These are phyloP conservation scores for Lysandra bellargus DNA, from an alignment of 2,888 invertebrate genomes.

Conservation along the genomic window DNA sequence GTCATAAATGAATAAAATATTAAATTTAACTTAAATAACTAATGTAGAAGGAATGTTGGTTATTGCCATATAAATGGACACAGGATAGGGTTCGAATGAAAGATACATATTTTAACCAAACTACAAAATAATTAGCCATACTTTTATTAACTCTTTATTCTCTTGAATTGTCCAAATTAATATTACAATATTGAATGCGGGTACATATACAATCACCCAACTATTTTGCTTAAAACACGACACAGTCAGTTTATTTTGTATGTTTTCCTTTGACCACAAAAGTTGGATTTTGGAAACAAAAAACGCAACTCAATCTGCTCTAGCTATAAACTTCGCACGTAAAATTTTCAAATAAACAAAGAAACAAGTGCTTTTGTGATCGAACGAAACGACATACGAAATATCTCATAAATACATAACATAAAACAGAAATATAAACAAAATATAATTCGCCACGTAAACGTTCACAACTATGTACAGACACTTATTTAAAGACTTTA, in stretches of 20 bases:
- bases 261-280: constrained; percentile 55
- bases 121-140: constrained; percentile 44
- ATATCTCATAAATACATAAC: constrained; percentile 73
- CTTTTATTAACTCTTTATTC: constrained; percentile 80
- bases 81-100: neutral
- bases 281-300: constrained; percentile 39
- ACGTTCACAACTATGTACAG: constrained; percentile 77
- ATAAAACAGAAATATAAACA: constrained; percentile 67
- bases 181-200: constrained; percentile 81
- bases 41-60: neutral
- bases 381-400: constrained; percentile 54
- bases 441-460: constrained; percentile 77
- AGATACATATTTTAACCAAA: constrained; percentile 1
- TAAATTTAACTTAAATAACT: too few relatives aligned
- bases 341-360: constrained; percentile 17
- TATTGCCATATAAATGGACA: neutral
- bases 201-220: constrained; percentile 79
- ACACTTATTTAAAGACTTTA: constrained; percentile 71
- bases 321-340: neutral
- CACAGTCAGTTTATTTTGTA: constrained; percentile 72
- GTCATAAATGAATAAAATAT: too few relatives aligned
- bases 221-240: constrained; percentile 78
- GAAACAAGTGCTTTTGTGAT: constrained; percentile 49
- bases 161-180: constrained; percentile 80
- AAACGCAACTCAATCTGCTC: neutral